These are phyloP conservation scores for Eristalis arbustorum DNA, from an alignment of 2,888 invertebrate species.

Conservation along the genomic window DNA sequence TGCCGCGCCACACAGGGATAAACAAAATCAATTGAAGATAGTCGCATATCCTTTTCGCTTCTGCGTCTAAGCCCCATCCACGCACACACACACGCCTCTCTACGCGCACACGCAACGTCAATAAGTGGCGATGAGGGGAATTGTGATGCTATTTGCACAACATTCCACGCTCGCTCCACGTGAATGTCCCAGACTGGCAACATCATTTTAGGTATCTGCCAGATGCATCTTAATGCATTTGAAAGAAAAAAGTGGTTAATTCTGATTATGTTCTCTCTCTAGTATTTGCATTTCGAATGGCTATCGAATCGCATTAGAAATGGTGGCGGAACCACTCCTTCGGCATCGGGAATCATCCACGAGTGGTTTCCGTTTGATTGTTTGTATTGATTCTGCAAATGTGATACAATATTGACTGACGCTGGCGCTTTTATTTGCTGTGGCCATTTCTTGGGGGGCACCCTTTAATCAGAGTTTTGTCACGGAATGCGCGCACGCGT, in stretches of 20 bases:
- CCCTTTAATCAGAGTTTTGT: no score
- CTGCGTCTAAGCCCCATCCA: no score
- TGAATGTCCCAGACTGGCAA: slow-evolving; percentile 19
- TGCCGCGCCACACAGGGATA: background rate
- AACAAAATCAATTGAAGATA: background rate
- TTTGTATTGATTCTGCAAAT: background rate
- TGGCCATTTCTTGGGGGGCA: no score
- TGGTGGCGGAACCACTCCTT: background rate
- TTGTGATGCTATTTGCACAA: background rate
- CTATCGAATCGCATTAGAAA: background rate
- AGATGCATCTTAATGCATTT: slow-evolving; percentile 35
- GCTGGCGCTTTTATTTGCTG: background rate
- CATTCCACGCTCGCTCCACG: background rate
- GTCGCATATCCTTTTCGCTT: background rate
- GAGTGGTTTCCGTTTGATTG: no score
- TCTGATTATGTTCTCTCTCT: background rate
- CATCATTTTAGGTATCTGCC: slow-evolving; percentile 37
- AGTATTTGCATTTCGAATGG: slow-evolving; percentile 42
- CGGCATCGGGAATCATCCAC: background rate
- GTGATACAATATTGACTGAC: background rate
- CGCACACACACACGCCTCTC: background rate
- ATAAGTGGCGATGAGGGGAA: background rate
- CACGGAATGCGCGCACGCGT: no score
- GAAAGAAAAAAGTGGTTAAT: background rate
- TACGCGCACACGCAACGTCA: no score